phyloP scores from a whole-genome alignment of 2,888 invertebrate species.

The Julus scanicus region DNA sequence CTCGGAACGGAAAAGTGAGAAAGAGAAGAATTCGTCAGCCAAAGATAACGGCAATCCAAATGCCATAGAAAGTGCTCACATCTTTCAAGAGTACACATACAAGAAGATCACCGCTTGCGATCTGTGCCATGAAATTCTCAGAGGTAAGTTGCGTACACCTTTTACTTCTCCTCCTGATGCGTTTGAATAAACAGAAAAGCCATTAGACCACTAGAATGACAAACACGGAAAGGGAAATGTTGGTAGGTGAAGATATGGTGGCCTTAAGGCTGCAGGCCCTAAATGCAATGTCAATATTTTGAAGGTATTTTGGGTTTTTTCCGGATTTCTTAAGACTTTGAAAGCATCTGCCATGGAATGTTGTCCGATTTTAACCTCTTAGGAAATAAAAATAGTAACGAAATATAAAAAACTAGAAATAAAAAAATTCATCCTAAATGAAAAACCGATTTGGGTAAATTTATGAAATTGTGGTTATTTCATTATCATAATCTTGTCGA shows the following conservation, averaged over 20 bases:
- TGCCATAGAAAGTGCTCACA: conserved; percentile 77
- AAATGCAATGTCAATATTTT: too few species aligned
- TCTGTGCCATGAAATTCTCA: conserved; percentile 89
- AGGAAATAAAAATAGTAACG: too few species aligned
- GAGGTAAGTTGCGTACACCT: conserved; percentile 75
- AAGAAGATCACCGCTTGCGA: conserved; percentile 96
- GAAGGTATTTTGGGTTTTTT: neutral
- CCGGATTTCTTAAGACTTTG: neutral
- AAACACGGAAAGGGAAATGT: neutral
- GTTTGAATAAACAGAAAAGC: neutral
- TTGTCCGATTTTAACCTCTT: too few species aligned
- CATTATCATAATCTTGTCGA: too few species aligned
- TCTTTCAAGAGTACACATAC: conserved; percentile 93
- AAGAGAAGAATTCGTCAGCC: conserved; percentile 24
- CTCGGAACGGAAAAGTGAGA: conserved; percentile 47
- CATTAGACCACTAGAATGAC: neutral
- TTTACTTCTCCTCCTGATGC: neutral
- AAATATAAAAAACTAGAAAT: too few species aligned
- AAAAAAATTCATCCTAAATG: too few species aligned
- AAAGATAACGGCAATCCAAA: conserved; percentile 59
- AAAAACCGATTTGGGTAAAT: too few species aligned
- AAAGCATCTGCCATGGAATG: too few species aligned
- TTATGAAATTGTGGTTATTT: too few species aligned
- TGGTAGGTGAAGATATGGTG: neutral
- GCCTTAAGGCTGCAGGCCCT: too few species aligned